phyloP scores from a whole-genome alignment of 2,113 vertebrate genomes.

The Donacobius atricapilla region DNA sequence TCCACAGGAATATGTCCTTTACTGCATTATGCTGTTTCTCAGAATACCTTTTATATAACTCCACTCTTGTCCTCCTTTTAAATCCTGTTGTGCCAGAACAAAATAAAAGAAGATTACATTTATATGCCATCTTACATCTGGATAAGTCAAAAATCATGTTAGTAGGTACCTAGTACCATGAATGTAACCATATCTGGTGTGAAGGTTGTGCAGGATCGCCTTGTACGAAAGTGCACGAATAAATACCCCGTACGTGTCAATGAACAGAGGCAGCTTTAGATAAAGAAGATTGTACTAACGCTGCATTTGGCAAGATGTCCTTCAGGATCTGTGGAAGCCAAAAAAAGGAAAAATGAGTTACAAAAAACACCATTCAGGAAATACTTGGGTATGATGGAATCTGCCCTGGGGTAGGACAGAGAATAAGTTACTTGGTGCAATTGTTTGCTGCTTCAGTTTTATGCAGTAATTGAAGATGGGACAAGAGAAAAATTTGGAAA shows the following conservation, averaged over 20 bases:
- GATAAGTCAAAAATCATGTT: conserved; percentile 7
- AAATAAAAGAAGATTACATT: conserved; percentile 26
- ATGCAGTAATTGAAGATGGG: background rate
- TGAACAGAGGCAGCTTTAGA: background rate
- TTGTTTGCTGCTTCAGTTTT: background rate
- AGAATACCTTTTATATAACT: background rate
- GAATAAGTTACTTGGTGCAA: background rate
- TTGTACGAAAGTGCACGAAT: background rate
- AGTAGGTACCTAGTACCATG: background rate
- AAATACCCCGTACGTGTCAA: background rate
- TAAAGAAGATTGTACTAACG: background rate
- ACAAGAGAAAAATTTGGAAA: accelerated
- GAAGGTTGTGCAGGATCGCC: background rate
- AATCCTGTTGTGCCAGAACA: conserved; percentile 4
- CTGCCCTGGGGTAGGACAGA: background rate
- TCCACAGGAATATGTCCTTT: background rate
- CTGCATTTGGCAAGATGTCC: background rate
- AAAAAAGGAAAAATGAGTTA: background rate
- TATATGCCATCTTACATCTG: conserved; percentile 1
- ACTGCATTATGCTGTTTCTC: background rate
- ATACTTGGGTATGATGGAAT: background rate
- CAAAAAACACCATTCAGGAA: background rate
- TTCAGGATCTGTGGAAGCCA: background rate
- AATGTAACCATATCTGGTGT: background rate
- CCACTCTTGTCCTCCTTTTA: background rate